phyloP scores from a whole-genome alignment of 2,113 vertebrate species.

The Pangasianodon hypophthalmus region DNA sequence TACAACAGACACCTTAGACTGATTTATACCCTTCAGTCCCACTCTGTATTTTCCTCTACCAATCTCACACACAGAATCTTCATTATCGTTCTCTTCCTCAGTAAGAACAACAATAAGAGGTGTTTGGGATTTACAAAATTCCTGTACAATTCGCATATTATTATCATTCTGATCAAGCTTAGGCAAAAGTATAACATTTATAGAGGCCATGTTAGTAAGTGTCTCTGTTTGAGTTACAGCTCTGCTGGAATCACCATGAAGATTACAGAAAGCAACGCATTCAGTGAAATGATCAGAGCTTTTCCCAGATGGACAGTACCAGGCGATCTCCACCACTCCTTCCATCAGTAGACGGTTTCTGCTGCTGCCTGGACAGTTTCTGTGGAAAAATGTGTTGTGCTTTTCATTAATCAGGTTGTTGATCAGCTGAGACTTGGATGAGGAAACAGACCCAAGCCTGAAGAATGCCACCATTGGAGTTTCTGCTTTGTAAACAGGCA shows the following conservation, averaged over 20 bases:
- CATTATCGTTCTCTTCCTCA: slow-evolving; percentile 25
- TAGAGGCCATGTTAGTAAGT: slow-evolving; percentile 57
- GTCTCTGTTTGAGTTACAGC: slow-evolving; percentile 4
- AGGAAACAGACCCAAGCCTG: slow-evolving; percentile 69
- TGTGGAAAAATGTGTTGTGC: slow-evolving; percentile 72
- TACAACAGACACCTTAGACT: neutral
- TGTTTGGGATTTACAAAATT: neutral
- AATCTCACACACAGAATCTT: neutral
- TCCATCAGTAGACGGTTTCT: slow-evolving; percentile 68
- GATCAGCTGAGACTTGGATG: slow-evolving; percentile 79
- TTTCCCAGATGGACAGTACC: slow-evolving; percentile 75
- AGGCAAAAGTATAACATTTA: slow-evolving; percentile 66
- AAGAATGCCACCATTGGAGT: slow-evolving; percentile 73
- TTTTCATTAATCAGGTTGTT: slow-evolving; percentile 71
- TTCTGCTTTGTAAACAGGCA: slow-evolving; percentile 65
- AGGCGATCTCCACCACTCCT: slow-evolving; percentile 77
- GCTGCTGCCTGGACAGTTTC: slow-evolving; percentile 69
- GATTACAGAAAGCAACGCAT: slow-evolving; percentile 72
- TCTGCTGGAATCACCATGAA: slow-evolving; percentile 53
- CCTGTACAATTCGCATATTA: neutral
- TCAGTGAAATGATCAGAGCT: slow-evolving; percentile 68
- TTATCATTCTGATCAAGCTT: neutral
- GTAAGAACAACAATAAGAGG: slow-evolving; percentile 38
- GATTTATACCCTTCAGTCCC: neutral
- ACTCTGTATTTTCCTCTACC: neutral